Evolutionary conservation across 2,113 vertebrate species (phyloP).

Genomic region (Labeo rohita): DNA sequence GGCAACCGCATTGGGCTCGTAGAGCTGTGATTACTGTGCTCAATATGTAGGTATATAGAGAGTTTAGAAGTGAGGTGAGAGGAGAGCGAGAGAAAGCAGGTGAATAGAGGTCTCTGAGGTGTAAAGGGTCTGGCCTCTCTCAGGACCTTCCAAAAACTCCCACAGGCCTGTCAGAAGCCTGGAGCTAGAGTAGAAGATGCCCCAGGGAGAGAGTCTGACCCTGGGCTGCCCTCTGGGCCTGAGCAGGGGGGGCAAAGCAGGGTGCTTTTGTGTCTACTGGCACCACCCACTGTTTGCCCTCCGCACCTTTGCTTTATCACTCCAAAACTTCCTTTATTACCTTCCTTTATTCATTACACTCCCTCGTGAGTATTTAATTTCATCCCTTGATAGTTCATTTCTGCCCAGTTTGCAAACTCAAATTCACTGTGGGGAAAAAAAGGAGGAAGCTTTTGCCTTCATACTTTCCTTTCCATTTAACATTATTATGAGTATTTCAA

Average conservation of each 20-base stretch:
- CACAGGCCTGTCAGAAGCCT: constrained; percentile 50
- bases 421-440: neutral
- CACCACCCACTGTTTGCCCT: constrained; percentile 16
- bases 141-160: constrained; percentile 57
- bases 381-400: neutral
- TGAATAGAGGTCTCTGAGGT: constrained; percentile 32
- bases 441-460: neutral
- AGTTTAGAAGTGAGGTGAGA: constrained; percentile 37
- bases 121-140: constrained; percentile 51
- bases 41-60: neutral
- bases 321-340: constrained; percentile 13
- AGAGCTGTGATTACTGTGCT: neutral
- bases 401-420: neutral
- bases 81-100: neutral
- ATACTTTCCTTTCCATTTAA: neutral
- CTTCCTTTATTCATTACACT: constrained; percentile 22
- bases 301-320: constrained; percentile 12
- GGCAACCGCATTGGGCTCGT: no score
- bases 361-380: neutral
- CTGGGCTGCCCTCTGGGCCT: constrained; percentile 40
- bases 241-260: neutral
- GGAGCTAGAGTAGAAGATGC: constrained; percentile 39
- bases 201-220: constrained; percentile 51
- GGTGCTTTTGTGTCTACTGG: constrained; percentile 27
- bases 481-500: neutral